A percentile compares a stretch with the other conserved stretches of the same genome.
Evolutionary conservation across 2,113 vertebrate species (phyloP).

Genomic region (Sorex araneus): DNA sequence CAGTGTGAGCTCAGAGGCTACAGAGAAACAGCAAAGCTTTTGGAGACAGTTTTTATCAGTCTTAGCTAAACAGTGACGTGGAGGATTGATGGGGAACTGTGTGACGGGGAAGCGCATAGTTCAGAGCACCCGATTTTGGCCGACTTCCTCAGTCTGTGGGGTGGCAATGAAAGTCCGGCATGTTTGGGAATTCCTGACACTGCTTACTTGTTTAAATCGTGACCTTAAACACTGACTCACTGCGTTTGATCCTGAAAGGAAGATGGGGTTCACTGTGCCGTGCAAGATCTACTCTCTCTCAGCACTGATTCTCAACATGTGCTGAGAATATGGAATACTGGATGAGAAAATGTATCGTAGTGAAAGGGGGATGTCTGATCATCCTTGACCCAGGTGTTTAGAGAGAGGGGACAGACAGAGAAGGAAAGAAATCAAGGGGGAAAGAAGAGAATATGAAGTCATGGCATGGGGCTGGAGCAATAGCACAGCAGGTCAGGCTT

Average conservation of each 20-base stretch:
- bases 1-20: constrained; percentile 64
- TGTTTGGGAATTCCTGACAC: constrained; percentile 79
- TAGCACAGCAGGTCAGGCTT: too few relatives aligned
- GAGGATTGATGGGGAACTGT: constrained; percentile 80
- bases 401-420: not conserved
- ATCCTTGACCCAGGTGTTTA: not conserved
- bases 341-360: too few relatives aligned
- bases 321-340: not conserved
- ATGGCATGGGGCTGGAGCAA: too few relatives aligned
- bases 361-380: not conserved
- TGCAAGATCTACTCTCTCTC: constrained; percentile 43
- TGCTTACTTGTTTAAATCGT: constrained; percentile 75
- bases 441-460: too few relatives aligned
- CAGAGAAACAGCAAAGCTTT: constrained; percentile 82
- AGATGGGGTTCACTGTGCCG: constrained; percentile 70
- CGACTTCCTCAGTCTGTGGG: constrained; percentile 33
- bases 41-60: constrained; percentile 78
- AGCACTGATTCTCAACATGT: not conserved
- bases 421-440: too few relatives aligned
- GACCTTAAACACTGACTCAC: constrained; percentile 79
- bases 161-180: constrained; percentile 81
- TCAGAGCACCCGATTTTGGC: constrained; percentile 81
- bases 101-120: constrained; percentile 71
- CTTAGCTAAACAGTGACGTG: constrained; percentile 74
- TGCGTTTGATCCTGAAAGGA: constrained; percentile 69